Evolutionary conservation across 1,140 invertebrate species (phyloP).

Genomic region (Tenebrio molitor): DNA sequence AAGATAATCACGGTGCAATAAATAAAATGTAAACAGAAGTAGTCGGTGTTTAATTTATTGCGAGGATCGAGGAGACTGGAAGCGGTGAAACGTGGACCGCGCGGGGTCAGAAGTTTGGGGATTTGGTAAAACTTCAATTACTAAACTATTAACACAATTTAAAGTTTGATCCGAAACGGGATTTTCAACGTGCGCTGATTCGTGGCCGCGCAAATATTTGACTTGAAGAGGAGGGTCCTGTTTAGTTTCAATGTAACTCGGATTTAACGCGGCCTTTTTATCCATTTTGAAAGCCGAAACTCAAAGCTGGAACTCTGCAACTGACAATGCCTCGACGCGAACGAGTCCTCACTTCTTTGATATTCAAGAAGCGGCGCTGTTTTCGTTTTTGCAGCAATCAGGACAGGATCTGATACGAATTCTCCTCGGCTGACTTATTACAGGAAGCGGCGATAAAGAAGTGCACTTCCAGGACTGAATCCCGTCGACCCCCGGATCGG

Average conservation of each 20-base stretch:
- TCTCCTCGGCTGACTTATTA: no score
- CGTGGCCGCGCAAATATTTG: constrained; percentile 27
- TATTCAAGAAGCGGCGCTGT: no score
- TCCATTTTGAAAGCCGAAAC: no score
- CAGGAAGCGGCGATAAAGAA: no score
- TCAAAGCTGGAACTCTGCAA: no score
- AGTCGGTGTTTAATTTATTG: constrained; percentile 24
- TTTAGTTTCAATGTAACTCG: neutral
- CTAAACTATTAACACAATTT: constrained; percentile 41
- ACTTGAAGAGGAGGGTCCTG: neutral
- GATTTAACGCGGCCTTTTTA: no score
- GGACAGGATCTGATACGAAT: no score
- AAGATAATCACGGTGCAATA: constrained; percentile 14
- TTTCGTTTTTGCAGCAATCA: no score
- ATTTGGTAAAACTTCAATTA: constrained; percentile 35
- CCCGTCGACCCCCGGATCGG: no score
- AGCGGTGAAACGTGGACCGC: constrained; percentile 4
- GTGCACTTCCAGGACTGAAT: no score
- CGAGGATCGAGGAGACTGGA: neutral
- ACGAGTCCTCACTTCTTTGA: no score
- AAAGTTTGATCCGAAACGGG: constrained; percentile 12
- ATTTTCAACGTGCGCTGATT: constrained; percentile 7
- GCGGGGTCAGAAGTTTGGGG: constrained; percentile 24
- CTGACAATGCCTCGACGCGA: no score
- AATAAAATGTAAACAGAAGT: constrained; percentile 19